Conservation (phyloP, 2,888 invertebrate species). For the Drosophila antonietae region DNA sequence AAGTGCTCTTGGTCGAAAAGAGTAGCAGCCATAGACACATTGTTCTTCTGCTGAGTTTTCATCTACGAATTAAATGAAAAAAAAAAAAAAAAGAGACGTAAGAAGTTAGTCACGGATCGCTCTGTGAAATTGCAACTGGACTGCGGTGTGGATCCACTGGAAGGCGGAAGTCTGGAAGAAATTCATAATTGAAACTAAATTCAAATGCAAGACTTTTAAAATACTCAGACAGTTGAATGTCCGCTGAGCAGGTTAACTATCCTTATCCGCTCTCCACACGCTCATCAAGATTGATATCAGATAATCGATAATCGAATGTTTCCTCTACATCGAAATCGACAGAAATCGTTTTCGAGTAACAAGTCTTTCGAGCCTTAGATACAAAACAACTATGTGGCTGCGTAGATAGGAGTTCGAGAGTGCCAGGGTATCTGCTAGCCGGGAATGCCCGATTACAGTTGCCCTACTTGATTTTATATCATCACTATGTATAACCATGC, state of each 20-base stretch:
- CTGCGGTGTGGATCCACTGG: background rate
- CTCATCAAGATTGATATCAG: too few relatives aligned
- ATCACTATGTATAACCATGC: background rate
- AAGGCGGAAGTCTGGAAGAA: background rate
- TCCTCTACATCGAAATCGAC: background rate
- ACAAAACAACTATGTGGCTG: too few relatives aligned
- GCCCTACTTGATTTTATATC: too few relatives aligned
- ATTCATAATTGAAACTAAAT: conserved; percentile 2
- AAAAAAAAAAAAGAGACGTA: background rate
- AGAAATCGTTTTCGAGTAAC: background rate
- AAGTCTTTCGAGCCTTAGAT: too few relatives aligned
- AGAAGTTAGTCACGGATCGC: conserved; percentile 52
- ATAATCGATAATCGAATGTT: background rate
- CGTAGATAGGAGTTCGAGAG: too few relatives aligned
- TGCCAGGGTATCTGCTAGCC: background rate
- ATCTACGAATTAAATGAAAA: conserved; percentile 31
- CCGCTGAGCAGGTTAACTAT: too few relatives aligned
- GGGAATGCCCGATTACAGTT: background rate
- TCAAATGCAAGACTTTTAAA: too few relatives aligned
- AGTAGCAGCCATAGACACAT: conserved; percentile 14
- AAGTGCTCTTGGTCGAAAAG: conserved; percentile 27
- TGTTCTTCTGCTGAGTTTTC: background rate
- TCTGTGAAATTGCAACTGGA: conserved; percentile 14
- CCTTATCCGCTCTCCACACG: too few relatives aligned
- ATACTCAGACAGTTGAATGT: background rate